Base-by-base conservation (phyloP, 2,797 vertebrate species). In the Hozukius guyotensis region DNA sequence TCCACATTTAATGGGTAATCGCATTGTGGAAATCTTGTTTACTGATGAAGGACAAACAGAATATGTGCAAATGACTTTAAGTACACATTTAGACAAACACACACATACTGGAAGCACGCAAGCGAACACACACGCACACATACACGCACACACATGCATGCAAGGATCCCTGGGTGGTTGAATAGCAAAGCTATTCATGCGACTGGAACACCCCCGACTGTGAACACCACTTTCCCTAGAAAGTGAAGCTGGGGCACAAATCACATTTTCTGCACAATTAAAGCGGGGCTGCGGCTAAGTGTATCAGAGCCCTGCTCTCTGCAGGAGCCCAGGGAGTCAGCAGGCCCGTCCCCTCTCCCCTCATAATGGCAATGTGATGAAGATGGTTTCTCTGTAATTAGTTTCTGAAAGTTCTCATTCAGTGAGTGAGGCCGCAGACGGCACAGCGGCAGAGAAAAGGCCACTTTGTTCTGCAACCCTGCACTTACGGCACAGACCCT, bases 181-280 rank as follows among this genome's bases (percentile, higher is more conserved):
- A 95, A 94, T 93, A 94, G 91, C 94, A 89, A 80, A 89, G 87
- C 89, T 92, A 94, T 94, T 96, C 94, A 96, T 92, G 92, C 88
- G 85, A 91, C 89, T 91, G 87, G 91, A 94, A 92, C 92, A 91
- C 91, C 93, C 91, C 94, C 90, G 46, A 91, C 93, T 90, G 93
- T 78, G 94, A 95, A 93, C 93, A 93, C 92, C 91, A 92, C 94
- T 96, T 94, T 95, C 87, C 77, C 83, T 92, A 89, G 93, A 95
- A 95, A 95, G 93, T 95, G 91, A 95, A 93, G 94, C 94, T 83
- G 90, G 93, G 94, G 93, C 94, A 95, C 95, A 96, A 96, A 96
- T 96, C 94, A 96, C 95, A 96, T 96, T 96, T 96, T 96, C 95
- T 95, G 95, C 95, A 96, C 96, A 96, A 96, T 96, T 96, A 96